phyloP scores from a whole-genome alignment of 2,888 invertebrate genomes.

The Drosophila nr. perissopoda region DNA sequence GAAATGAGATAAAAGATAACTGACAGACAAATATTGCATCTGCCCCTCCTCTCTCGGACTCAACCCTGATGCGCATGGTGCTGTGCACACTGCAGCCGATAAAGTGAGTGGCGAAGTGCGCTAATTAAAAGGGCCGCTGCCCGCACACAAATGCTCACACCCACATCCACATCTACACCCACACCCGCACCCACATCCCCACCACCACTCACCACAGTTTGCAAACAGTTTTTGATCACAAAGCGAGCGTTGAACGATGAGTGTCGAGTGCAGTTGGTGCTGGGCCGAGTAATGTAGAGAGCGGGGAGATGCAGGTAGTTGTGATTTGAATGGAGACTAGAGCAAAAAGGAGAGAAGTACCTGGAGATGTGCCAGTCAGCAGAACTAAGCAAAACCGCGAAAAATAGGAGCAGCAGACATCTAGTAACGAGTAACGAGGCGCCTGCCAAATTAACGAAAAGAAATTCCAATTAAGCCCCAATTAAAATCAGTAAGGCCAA shows the following conservation, averaged over 20 bases:
- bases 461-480: background rate
- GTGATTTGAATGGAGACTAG: constrained; percentile 28
- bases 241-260: constrained; percentile 29
- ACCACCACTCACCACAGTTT: constrained; percentile 29
- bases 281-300: background rate
- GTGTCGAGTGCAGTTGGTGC: background rate
- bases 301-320: constrained; percentile 15
- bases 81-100: constrained; percentile 40
- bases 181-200: background rate
- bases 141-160: constrained; percentile 36
- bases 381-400: constrained; percentile 21
- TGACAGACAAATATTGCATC: constrained; percentile 19
- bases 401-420: background rate
- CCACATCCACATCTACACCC: background rate
- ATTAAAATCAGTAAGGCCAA: background rate
- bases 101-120: constrained; percentile 62
- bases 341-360: background rate
- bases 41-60: constrained; percentile 1
- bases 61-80: constrained; percentile 4
- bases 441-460: background rate
- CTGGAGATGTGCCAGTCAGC: background rate
- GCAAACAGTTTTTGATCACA: constrained; percentile 62
- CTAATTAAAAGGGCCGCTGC: constrained; percentile 63
- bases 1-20: constrained; percentile 62
- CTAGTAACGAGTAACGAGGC: constrained; percentile 1